Percentiles rank a stretch among this genome's conserved stretches.
phyloP scores from a whole-genome alignment of 92 coral and sea anemone species.

The Siderastrea radians region DNA sequence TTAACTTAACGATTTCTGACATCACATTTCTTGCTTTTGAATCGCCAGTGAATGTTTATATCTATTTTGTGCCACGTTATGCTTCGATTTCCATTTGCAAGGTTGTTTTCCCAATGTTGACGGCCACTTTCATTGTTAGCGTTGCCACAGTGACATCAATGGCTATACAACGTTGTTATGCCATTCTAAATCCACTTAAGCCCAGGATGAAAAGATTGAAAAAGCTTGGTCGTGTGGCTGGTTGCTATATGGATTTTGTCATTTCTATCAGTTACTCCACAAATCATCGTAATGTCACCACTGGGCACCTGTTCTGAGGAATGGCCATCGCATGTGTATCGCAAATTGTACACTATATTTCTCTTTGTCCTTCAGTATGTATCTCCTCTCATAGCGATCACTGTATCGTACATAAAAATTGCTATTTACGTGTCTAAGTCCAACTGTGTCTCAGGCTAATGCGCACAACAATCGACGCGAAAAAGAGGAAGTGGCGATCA shows the following conservation, averaged over 20 bases:
- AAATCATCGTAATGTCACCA: not conserved
- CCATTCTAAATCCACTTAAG: conserved; percentile 4
- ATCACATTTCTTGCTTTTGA: not conserved
- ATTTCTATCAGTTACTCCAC: not conserved
- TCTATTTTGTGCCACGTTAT: not conserved
- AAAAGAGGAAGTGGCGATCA: not conserved
- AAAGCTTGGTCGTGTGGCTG: not conserved
- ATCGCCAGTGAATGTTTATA: not conserved
- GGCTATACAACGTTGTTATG: not conserved
- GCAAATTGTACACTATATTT: not conserved
- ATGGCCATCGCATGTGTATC: not conserved
- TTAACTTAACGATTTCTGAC: conserved; percentile 6
- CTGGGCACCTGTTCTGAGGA: not conserved
- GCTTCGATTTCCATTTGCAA: conserved; percentile 8
- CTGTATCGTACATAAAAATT: conserved; percentile 6
- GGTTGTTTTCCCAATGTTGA: conserved; percentile 1
- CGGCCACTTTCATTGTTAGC: conserved; percentile 4
- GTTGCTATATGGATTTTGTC: conserved; percentile 1
- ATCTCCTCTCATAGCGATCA: not conserved
- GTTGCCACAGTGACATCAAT: not conserved
- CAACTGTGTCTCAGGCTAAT: not conserved
- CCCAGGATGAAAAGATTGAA: not conserved
- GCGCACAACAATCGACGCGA: not conserved
- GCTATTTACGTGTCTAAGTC: conserved; percentile 7
- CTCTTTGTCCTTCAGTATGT: conserved; percentile 1